Percentiles rank a stretch among this genome's conserved stretches.
phyloP scores from a whole-genome alignment of 2,888 invertebrate genomes.

The Drosophila prostipennis region DNA sequence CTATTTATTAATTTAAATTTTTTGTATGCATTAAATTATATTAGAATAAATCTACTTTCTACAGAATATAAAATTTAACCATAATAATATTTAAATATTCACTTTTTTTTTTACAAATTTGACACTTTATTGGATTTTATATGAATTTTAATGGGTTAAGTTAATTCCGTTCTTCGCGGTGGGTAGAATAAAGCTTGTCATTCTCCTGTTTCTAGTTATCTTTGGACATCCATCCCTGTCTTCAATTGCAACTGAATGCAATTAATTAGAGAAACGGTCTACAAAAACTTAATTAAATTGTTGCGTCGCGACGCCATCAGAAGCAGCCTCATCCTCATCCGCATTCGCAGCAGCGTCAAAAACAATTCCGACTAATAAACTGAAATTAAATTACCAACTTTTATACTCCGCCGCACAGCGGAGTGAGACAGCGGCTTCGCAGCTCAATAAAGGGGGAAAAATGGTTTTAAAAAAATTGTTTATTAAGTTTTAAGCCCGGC shows the following conservation, averaged over 20 bases:
- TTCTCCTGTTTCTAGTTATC: not conserved
- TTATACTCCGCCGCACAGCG: constrained; percentile 47
- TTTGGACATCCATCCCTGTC: constrained; percentile 10
- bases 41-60: too few species aligned
- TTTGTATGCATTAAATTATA: too few species aligned
- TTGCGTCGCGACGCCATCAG: constrained; percentile 39
- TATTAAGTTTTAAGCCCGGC: constrained; percentile 56
- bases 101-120: too few species aligned
- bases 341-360: constrained; percentile 1
- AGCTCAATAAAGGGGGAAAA: not conserved
- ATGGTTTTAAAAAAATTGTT: constrained; percentile 19
- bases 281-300: constrained; percentile 56
- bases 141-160: too few species aligned
- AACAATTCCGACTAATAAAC: constrained; percentile 82
- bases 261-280: constrained; percentile 45
- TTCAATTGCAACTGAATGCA: constrained; percentile 48
- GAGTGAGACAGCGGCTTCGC: constrained; percentile 10
- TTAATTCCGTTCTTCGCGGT: too few species aligned
- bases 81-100: too few species aligned
- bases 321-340: not conserved
- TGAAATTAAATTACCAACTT: constrained; percentile 82
- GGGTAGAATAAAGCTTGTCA: too few species aligned
- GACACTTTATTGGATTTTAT: too few species aligned
- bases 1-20: too few species aligned
- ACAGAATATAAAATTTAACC: too few species aligned